These are phyloP conservation scores for Nymphicus hollandicus DNA, from an alignment of 2,113 vertebrate species.

Conservation along the genomic window DNA sequence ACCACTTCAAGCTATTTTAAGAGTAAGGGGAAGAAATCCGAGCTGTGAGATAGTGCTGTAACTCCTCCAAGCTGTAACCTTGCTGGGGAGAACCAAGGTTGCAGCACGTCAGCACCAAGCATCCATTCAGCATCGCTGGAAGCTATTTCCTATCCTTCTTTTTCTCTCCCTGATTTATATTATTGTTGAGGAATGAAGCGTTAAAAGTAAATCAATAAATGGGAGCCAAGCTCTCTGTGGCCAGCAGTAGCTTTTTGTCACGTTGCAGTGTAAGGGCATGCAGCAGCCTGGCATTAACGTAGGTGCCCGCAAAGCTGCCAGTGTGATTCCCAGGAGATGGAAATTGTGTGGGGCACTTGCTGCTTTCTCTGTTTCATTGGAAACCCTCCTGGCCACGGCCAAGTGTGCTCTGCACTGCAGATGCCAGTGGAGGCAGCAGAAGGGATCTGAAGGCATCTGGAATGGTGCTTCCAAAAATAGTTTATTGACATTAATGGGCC, in stretches of 20 bases:
- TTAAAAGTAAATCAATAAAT: neutral
- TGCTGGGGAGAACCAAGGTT: neutral
- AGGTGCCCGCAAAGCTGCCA: rapidly evolving
- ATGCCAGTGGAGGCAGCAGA: neutral
- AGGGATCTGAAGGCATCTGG: neutral
- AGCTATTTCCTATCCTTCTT: neutral
- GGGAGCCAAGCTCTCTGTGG: neutral
- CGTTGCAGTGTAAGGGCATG: rapidly evolving
- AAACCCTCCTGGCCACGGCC: neutral
- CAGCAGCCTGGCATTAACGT: rapidly evolving
- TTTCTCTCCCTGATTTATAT: neutral
- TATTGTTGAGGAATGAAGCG: neutral
- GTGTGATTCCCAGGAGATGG: rapidly evolving
- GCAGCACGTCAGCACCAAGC: rapidly evolving
- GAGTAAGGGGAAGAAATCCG: neutral
- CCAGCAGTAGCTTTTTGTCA: neutral
- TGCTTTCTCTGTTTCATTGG: neutral
- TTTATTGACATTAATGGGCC: neutral
- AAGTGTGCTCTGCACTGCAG: neutral
- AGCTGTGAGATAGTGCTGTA: rapidly evolving
- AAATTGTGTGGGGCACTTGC: neutral
- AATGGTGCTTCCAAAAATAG: neutral
- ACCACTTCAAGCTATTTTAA: neutral
- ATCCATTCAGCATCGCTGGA: neutral
- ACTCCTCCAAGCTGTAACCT: neutral